A percentile compares a stretch with the other conserved stretches of the same genome.
Evolutionary conservation across 2,113 vertebrate genomes (phyloP).

Genomic region (Cyprinodon variegatus): DNA sequence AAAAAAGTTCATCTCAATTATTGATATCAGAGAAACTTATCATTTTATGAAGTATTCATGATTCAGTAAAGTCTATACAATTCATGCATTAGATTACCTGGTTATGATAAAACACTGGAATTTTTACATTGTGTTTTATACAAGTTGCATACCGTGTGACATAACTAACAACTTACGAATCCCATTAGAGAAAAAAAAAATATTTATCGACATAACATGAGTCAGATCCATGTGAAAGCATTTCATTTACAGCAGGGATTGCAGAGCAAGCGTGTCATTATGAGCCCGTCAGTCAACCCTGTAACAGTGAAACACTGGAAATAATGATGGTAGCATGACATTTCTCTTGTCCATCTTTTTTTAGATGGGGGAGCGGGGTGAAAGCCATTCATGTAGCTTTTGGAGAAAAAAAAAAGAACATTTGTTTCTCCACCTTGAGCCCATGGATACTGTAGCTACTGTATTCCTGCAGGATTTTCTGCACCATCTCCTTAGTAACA

Average conservation of each 20-base stretch:
- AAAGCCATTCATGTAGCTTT: neutral
- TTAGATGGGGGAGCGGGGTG: neutral
- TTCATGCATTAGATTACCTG: neutral
- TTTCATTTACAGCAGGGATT: conserved; percentile 2
- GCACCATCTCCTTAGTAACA: conserved; percentile 55
- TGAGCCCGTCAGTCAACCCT: neutral
- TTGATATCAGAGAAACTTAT: neutral
- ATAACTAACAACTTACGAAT: neutral
- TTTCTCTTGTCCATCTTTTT: neutral
- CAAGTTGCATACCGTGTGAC: neutral
- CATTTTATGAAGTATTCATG: too few species aligned
- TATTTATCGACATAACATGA: neutral
- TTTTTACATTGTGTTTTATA: neutral
- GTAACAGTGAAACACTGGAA: neutral
- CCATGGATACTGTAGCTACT: conserved; percentile 20
- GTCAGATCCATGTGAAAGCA: neutral
- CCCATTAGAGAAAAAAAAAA: neutral
- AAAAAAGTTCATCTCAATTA: neutral
- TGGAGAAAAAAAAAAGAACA: neutral
- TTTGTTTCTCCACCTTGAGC: neutral
- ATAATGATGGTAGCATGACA: neutral
- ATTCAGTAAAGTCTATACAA: neutral
- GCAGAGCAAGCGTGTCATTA: neutral
- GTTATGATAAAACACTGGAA: neutral
- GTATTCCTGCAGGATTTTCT: conserved; percentile 22